phyloP scores from a whole-genome alignment of 1,140 invertebrate genomes.

The Apocrypta bakeri region DNA sequence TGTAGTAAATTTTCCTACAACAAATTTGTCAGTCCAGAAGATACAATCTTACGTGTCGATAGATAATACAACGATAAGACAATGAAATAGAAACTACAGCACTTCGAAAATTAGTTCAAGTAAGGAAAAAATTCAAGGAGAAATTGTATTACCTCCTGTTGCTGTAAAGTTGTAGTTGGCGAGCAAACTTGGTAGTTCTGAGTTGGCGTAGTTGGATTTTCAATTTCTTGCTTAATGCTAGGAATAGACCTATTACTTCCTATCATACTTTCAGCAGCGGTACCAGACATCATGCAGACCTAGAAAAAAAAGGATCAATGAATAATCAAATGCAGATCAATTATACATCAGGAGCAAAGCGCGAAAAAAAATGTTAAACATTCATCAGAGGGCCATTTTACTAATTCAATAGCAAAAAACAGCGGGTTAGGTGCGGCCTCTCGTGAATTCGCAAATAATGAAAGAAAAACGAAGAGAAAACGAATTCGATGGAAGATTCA shows the following conservation, averaged over 20 bases:
- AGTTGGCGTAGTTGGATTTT: constrained; percentile 70
- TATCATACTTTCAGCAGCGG: constrained; percentile 68
- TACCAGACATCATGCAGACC: constrained; percentile 78
- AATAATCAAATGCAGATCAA: no score
- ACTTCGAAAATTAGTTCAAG: no score
- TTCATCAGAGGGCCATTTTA: not conserved
- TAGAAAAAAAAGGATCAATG: constrained; percentile 58
- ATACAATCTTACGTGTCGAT: no score
- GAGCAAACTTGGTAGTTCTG: constrained; percentile 77
- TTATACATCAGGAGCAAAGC: no score
- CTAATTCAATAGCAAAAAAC: not conserved
- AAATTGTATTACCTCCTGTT: constrained; percentile 65
- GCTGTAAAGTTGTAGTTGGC: constrained; percentile 73
- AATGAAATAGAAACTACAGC: no score
- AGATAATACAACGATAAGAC: no score
- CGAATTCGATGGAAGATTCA: constrained; percentile 24
- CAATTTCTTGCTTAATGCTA: constrained; percentile 77
- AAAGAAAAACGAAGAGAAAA: not conserved
- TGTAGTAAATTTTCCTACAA: no score
- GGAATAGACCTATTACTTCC: constrained; percentile 70
- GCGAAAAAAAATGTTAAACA: not conserved
- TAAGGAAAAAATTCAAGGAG: no score
- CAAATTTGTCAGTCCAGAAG: no score
- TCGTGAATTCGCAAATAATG: not conserved
- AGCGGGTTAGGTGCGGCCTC: not conserved